phyloP scores from a whole-genome alignment of 2,888 invertebrate species.

The Apotomis turbidana region DNA sequence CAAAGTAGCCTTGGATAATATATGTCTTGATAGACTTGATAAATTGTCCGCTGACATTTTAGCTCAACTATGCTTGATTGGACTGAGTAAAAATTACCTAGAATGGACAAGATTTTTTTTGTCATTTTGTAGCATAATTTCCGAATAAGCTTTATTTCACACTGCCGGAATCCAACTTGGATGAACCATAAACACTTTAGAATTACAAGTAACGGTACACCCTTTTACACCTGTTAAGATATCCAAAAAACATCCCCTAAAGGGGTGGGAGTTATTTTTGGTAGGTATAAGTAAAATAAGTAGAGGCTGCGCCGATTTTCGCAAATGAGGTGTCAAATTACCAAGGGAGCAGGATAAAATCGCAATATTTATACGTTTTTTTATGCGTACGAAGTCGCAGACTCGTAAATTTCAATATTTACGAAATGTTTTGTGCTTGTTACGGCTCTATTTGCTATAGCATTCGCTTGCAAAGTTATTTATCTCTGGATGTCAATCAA shows the following conservation, averaged over 20 bases:
- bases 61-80: too few relatives aligned
- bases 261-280: not conserved
- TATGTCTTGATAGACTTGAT: too few relatives aligned
- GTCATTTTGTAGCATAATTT: too few relatives aligned
- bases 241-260: not conserved
- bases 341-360: conserved; percentile 14
- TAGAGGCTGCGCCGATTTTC: conserved; percentile 12
- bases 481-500: not conserved
- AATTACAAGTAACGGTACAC: not conserved
- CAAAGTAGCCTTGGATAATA: not conserved
- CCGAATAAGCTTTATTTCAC: too few relatives aligned
- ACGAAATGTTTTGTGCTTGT: not conserved
- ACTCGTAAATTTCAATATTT: conserved; percentile 10
- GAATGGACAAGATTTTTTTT: too few relatives aligned
- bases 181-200: not conserved
- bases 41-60: too few relatives aligned
- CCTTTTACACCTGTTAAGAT: not conserved
- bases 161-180: too few relatives aligned
- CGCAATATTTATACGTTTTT: conserved; percentile 7
- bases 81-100: too few relatives aligned
- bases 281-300: conserved; percentile 1
- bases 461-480: not conserved
- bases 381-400: not conserved
- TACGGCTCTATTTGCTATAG: not conserved
- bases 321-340: conserved; percentile 27